phyloP scores from a whole-genome alignment of 2,113 vertebrate genomes.

The Corythornis madagascariensis region DNA sequence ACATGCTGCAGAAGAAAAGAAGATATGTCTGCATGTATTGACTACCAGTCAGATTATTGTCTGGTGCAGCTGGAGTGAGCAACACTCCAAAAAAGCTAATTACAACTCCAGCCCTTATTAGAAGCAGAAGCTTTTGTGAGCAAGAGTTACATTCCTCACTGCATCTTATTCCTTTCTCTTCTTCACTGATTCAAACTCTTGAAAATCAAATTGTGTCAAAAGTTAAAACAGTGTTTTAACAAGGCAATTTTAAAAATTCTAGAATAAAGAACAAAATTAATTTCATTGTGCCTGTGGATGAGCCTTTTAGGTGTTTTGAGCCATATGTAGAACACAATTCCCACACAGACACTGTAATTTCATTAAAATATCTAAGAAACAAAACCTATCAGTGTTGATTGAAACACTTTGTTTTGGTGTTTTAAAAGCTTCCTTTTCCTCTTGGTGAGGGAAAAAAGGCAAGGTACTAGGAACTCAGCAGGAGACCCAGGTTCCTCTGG shows the following conservation, averaged over 20 bases:
- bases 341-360: not conserved
- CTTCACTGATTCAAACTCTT: not conserved
- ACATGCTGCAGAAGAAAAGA: too few relatives aligned
- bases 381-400: not conserved
- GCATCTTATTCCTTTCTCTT: not conserved
- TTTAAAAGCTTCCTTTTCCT: not conserved
- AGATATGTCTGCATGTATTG: too few relatives aligned
- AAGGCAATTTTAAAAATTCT: not conserved
- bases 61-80: too few relatives aligned
- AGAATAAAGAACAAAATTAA: not conserved
- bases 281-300: not conserved
- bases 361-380: not conserved
- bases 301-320: not conserved
- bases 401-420: not conserved
- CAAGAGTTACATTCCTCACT: not conserved
- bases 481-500: not conserved
- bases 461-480: not conserved
- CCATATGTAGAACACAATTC: not conserved
- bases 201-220: not conserved
- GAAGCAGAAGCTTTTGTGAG: too few relatives aligned
- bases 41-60: too few relatives aligned
- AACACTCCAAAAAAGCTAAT: too few relatives aligned
- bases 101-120: too few relatives aligned
- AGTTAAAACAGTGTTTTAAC: not conserved
- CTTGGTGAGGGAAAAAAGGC: not conserved